Evolutionary conservation across 1,140 invertebrate genomes (phyloP), one percentile per base, ranked within the genome.

Genomic region (Drosophila novamexicana): DNA sequence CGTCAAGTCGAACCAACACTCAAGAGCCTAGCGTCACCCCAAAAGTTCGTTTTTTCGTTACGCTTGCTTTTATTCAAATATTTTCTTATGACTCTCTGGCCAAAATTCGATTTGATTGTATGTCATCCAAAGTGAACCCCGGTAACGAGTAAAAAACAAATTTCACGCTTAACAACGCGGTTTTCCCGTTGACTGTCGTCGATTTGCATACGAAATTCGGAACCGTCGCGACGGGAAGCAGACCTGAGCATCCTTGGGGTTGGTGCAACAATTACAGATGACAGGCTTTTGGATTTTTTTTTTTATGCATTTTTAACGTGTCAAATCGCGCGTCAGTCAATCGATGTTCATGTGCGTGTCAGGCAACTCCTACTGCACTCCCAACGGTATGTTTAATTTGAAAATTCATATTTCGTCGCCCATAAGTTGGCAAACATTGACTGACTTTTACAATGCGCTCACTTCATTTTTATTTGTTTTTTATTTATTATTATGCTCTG

Each of bases 301-400:
- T 22, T 72, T 83, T 86, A 88, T 86, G 84, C 84, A 79, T 77
- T 88, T 88, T 89, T 80, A 84, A 88, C 84, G 85, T 89, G 85
- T 89, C 84, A 89, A 89, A 89, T 89, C 85, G 84, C 85, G 84
- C 84, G 85, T 89, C 84, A 89, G 89, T 89, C 84, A 90, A 89
- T 89, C 81, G 83, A 89, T 77, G 84, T 56, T 50, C 57, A 37
- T 39, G 53, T 50, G 44, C 59, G 44, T 47, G 8, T 63, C 50
- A 57, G 61, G 44, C 53, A 57, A 64, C 73, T 37, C 34, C 70
- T 36, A 1, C 42, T 49, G 36, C 10, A 44, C 50, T 59, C 67
- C 54, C 42, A 61, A 14, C 40, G 47, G 65, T 53, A 77, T 91
- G 83, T 88, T 91, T 91, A 84, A 91, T 91, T 91, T 91, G 76